phyloP scores from a whole-genome alignment of 1,140 invertebrate genomes.

The Cecropterus lyciades region DNA sequence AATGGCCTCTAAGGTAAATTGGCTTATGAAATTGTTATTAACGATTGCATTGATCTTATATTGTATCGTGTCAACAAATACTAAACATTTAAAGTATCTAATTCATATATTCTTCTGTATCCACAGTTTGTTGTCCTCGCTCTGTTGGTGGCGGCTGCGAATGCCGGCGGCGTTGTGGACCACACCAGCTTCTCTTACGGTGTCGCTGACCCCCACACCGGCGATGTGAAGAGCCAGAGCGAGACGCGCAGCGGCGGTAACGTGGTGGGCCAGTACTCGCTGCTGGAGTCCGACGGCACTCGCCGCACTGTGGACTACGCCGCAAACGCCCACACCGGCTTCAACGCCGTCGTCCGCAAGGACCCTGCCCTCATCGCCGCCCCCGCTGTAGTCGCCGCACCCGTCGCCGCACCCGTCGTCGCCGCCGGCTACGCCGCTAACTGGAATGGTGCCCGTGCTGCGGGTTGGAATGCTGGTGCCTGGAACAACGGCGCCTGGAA shows the following conservation, averaged over 20 bases:
- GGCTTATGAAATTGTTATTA: too few species aligned
- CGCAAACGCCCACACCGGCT: conserved; percentile 77
- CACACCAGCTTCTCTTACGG: conserved; percentile 68
- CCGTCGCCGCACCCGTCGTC: conserved; percentile 35
- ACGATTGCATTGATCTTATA: too few species aligned
- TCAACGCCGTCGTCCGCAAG: conserved; percentile 83
- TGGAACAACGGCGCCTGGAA: conserved; percentile 12
- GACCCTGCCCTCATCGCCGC: conserved; percentile 53
- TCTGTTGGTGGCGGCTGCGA: conserved; percentile 46
- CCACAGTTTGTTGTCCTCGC: conserved; percentile 56
- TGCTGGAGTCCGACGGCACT: conserved; percentile 78
- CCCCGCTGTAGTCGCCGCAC: conserved; percentile 36
- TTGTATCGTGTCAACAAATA: too few species aligned
- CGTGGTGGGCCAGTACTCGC: conserved; percentile 76
- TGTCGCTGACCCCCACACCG: conserved; percentile 80
- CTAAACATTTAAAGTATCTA: too few species aligned
- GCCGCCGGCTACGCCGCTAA: conserved; percentile 40
- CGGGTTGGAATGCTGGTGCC: conserved; percentile 28
- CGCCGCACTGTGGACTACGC: conserved; percentile 80
- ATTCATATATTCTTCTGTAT: too few species aligned
- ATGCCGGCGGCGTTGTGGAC: conserved; percentile 49
- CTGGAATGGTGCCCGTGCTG: conserved; percentile 13
- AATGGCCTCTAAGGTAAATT: too few species aligned
- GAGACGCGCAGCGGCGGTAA: conserved; percentile 11
- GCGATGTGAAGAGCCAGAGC: conserved; percentile 80